Evolutionary conservation across 1,140 invertebrate genomes (phyloP), one percentile per base, ranked within the genome.

Genomic region (Ganaspis sp.): DNA sequence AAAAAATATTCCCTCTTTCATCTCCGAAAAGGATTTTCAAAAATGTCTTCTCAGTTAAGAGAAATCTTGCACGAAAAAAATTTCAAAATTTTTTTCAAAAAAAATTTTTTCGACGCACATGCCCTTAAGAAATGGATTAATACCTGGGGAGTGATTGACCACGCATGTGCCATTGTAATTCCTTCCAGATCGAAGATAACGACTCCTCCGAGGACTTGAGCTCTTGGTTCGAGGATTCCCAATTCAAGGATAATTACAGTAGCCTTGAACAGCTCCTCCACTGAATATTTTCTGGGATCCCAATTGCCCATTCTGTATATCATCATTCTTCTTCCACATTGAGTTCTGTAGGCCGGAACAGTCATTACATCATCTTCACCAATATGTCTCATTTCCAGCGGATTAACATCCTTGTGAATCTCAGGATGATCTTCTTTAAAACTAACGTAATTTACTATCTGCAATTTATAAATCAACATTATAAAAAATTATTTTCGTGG

Each of bases 381-480:
- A n/a, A 96, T 92, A 70, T 92, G 90, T 26, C 91, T 91, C 78
- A 96, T 89, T 72, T 95, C 92, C 40, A 93, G 70, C 0, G 95
- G 94, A 76, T 94, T 93, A 0, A 96, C 92, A 75, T 94, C 92
- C 69, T 94, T 92, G 77, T 94, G 94, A 69, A 94, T 92, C 42
- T 94, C 91, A 23, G 94, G 93, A 86, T 96, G 94, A 8, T 95
- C 93, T 85, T 95, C 94, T 83, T 94, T 95, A 84, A 96, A 96
- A 58, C 92, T 92, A 81, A 93, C 95, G 84, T 96, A 97, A 81
- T 95, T 95, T 38, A 94, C 94, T 76, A 96, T 89, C 95, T 96
- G 89, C 53, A 92, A 84, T 69, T 12, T 49, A 71, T 72, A 83
- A 81, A 78, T 71, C n/a, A n/a, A n/a, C n/a, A n/a, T n/a, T n/a